Evolutionary conservation across 2,888 invertebrate species (phyloP).

Genomic region (Embidobia sp.): DNA sequence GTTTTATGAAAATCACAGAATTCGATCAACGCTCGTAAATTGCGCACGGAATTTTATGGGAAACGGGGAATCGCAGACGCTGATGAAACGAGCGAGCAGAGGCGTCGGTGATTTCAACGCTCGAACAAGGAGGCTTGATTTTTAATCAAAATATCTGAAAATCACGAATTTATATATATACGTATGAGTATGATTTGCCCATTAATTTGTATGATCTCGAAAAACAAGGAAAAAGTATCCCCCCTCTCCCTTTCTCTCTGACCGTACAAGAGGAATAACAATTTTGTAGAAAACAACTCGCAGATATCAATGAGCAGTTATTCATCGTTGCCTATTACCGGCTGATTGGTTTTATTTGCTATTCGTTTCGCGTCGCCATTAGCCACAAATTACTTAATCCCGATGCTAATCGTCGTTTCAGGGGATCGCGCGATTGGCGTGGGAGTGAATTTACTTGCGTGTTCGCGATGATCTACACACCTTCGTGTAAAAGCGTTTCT

Average conservation of each 20-base stretch:
- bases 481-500: conserved; percentile 48
- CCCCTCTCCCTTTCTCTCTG: too few species aligned
- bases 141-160: background rate
- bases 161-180: too few species aligned
- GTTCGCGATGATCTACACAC: conserved; percentile 59
- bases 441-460: conserved; percentile 62
- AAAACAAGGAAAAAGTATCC: too few species aligned
- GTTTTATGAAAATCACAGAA: conserved; percentile 24
- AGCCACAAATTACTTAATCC: conserved; percentile 63
- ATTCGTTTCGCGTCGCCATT: conserved; percentile 55
- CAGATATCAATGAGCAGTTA: conserved; percentile 17
- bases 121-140: conserved; percentile 6
- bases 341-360: conserved; percentile 52
- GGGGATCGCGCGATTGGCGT: conserved; percentile 53
- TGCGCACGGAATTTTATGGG: background rate
- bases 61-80: conserved; percentile 10
- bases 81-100: conserved; percentile 7
- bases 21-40: conserved; percentile 21
- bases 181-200: too few species aligned
- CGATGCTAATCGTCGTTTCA: conserved; percentile 60
- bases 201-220: too few species aligned
- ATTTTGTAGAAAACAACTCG: background rate
- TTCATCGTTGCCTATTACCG: conserved; percentile 44
- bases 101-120: conserved; percentile 48
- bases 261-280: too few species aligned